Conservation (phyloP, 1,140 invertebrate species). For the Megathymus violae region DNA sequence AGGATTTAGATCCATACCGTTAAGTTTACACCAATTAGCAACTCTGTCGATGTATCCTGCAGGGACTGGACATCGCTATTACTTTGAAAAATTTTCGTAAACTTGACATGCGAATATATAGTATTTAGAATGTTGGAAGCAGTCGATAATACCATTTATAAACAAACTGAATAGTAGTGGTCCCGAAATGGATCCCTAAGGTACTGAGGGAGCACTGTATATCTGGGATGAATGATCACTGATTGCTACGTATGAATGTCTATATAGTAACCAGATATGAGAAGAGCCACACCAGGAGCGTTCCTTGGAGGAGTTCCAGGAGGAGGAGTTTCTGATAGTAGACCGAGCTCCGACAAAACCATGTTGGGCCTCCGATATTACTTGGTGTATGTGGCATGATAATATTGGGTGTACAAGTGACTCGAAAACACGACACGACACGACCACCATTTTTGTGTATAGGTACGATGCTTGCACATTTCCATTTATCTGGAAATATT, state of each 20-base stretch:
- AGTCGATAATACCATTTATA: too few species aligned
- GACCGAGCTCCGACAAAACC: constrained; percentile 26
- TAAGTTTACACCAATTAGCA: constrained; percentile 6
- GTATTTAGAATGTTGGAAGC: background rate
- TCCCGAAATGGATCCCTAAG: too few species aligned
- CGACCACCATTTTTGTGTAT: constrained; percentile 30
- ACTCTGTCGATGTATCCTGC: background rate
- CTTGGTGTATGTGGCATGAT: constrained; percentile 22
- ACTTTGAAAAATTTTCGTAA: background rate
- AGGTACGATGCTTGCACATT: constrained; percentile 36
- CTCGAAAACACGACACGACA: constrained; percentile 25
- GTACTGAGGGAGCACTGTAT: too few species aligned
- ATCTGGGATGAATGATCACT: constrained; percentile 6
- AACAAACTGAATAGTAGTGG: too few species aligned
- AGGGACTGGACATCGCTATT: background rate
- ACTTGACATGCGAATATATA: constrained; percentile 13
- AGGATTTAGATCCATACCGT: background rate
- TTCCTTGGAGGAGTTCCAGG: constrained; percentile 15
- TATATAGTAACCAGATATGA: constrained; percentile 8
- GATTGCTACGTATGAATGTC: constrained; percentile 10
- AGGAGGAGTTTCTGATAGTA: constrained; percentile 27
- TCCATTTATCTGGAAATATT: constrained; percentile 34
- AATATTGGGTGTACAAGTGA: constrained; percentile 26
- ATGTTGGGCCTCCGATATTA: constrained; percentile 24
- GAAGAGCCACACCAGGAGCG: constrained; percentile 3